Percentiles rank a stretch among this genome's conserved stretches.
These are phyloP conservation scores for Tipula helvola DNA, from an alignment of 2,888 invertebrate species.

Conservation along the genomic window DNA sequence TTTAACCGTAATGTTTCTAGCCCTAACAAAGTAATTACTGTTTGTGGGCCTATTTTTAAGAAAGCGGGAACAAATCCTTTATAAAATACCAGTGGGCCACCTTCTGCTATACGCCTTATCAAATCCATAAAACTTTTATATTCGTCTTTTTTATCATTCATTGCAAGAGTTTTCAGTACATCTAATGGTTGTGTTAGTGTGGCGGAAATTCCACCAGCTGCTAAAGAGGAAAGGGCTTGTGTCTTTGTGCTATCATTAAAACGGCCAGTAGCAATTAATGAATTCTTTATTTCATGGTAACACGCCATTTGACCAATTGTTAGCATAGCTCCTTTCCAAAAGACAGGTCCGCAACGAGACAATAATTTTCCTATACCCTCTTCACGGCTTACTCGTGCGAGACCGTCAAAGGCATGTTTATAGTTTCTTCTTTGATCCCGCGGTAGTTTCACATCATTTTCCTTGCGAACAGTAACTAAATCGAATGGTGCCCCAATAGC, in stretches of 20 bases:
- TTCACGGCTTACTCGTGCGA: conserved; percentile 62
- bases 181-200: conserved; percentile 89
- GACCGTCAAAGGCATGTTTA: conserved; percentile 88
- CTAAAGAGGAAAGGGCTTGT: conserved; percentile 79
- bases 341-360: conserved; percentile 83
- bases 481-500: conserved; percentile 94
- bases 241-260: conserved; percentile 76
- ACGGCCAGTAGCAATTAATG: conserved; percentile 51
- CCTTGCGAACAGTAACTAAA: conserved; percentile 97
- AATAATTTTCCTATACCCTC: conserved; percentile 76
- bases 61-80: conserved; percentile 97
- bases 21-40: conserved; percentile 93
- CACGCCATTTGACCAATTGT: conserved; percentile 96
- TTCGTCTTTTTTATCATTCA: conserved; percentile 95
- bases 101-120: conserved; percentile 67
- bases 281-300: conserved; percentile 72
- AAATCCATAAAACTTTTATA: conserved; percentile 63
- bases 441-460: conserved; percentile 93
- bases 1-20: conserved; percentile 84
- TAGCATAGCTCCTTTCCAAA: conserved; percentile 81
- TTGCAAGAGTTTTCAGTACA: conserved; percentile 92
- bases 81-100: conserved; percentile 88
- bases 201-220: conserved; percentile 50
- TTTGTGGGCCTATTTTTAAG: conserved; percentile 91
- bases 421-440: conserved; percentile 80